Conservation (phyloP, 2,113 vertebrate species). For the Meleagris gallopavo region DNA sequence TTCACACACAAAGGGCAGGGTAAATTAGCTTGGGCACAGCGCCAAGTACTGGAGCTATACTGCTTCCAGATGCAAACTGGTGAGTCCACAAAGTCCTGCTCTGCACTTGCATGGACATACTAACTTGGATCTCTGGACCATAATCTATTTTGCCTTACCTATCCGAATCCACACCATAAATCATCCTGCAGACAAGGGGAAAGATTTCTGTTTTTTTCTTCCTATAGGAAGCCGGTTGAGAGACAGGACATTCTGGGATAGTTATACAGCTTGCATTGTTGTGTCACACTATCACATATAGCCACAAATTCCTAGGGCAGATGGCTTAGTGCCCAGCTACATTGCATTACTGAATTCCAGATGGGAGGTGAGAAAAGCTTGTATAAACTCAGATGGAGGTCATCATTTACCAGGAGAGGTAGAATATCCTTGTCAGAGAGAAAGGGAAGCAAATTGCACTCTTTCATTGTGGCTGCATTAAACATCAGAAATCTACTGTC, state of each 20-base stretch:
- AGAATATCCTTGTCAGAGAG: not conserved
- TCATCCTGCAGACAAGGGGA: not conserved
- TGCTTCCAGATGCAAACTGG: constrained; percentile 72
- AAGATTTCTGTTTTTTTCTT: not conserved
- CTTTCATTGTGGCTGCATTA: not conserved
- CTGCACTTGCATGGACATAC: constrained; percentile 37
- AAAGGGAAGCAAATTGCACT: not conserved
- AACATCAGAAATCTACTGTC: not conserved
- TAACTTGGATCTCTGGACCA: constrained; percentile 1
- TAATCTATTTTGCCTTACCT: not conserved
- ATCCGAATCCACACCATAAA: not conserved
- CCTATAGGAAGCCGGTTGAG: not conserved
- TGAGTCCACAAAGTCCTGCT: constrained; percentile 32
- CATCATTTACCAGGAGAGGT: not conserved
- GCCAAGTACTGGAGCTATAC: constrained; percentile 68
- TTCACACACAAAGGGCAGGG: constrained; percentile 68
- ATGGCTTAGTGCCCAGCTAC: not conserved
- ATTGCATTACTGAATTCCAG: not conserved
- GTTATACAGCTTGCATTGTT: not conserved
- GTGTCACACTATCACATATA: not conserved
- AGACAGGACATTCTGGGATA: not conserved
- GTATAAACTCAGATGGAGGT: not conserved
- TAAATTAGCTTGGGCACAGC: constrained; percentile 32
- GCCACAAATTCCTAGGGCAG: not conserved
- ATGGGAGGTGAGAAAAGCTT: not conserved